Evolutionary conservation across 2,113 vertebrate species (phyloP), one percentile per base, ranked within the genome.

Genomic region (Calidris pugnax): DNA sequence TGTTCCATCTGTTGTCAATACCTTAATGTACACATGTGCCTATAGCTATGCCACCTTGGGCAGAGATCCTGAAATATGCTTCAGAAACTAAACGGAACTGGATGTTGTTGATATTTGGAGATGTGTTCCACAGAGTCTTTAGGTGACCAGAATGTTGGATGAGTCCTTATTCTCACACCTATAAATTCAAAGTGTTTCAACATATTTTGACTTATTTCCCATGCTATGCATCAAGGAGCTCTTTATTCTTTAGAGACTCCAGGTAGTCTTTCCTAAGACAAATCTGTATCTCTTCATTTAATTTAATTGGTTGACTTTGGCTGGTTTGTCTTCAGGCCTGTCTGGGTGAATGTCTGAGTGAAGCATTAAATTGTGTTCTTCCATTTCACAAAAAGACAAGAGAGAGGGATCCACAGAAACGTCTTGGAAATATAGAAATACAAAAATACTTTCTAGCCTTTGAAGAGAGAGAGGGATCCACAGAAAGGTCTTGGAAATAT

Each of bases 61-160:
- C 89, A 95, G 62, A 77, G 48, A 37, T 37, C 35, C 18, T 94
- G 90, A 83, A 66, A 91, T 66, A 13, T 57, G 55, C 76, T 71
- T 85, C 19, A 12, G 45, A 90, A 94, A 35, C 26, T 43, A 73
- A 76, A 35, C 5, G 33, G 56, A 84, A 17, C 43, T 73, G 24
- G 41, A 37, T 92, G 47, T 91, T 91, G 41, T 90, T 82, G 86
- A 32, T 51, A 51, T 76, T 87, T 97, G 62, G 73, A 86, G 33
- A 17, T 18, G 10, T 2, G 2, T 15, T 73, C 77, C 6, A 32
- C 50, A 68, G 68, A 85, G 27, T 20, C 60, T 79, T 72, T 33
- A 33, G 66, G 63, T 7, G 9, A 27, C 24, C 75, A 69, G 41
- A 57, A 57, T 82, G 41, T 75, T 92, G 81, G 26, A 90, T 30